Evolutionary conservation across 92 coral and sea anemone genomes (phyloP).

Genomic region (Phenganax marumi): DNA sequence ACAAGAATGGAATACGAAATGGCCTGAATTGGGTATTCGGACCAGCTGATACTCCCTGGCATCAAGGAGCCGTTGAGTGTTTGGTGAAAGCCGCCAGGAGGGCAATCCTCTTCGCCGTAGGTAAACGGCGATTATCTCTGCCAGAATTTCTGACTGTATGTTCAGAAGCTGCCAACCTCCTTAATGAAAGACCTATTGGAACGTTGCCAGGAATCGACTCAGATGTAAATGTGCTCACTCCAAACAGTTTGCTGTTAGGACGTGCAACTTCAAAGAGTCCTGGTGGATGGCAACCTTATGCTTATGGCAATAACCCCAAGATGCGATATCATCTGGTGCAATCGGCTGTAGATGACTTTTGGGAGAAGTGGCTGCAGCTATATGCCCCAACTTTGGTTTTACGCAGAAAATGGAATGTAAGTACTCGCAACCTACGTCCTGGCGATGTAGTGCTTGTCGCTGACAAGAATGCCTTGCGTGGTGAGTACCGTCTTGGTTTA

Average conservation of each 20-base stretch:
- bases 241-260: slow-evolving; percentile 65
- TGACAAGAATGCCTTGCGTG: slow-evolving; percentile 60
- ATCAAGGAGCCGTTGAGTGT: slow-evolving; percentile 72
- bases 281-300: slow-evolving; percentile 61
- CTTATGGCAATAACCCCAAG: background rate
- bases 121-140: slow-evolving; percentile 58
- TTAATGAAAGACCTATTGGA: slow-evolving; percentile 71
- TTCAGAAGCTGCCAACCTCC: slow-evolving; percentile 60
- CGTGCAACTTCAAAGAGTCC: slow-evolving; percentile 61
- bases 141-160: slow-evolving; percentile 69
- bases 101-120: slow-evolving; percentile 63
- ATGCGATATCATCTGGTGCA: slow-evolving; percentile 60
- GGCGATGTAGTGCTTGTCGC: slow-evolving; percentile 68
- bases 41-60: slow-evolving; percentile 67
- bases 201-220: slow-evolving; percentile 54
- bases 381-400: slow-evolving; percentile 59
- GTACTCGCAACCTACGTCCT: slow-evolving; percentile 49
- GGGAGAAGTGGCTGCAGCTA: slow-evolving; percentile 60
- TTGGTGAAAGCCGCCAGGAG: slow-evolving; percentile 61
- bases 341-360: slow-evolving; percentile 48
- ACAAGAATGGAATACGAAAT: slow-evolving; percentile 45
- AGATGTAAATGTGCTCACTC: slow-evolving; percentile 58
- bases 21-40: slow-evolving; percentile 67
- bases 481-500: slow-evolving; percentile 51
- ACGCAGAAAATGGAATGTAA: slow-evolving; percentile 60